phyloP scores from a whole-genome alignment of 2,797 vertebrate species.

The Parauchenoglanis ngamensis region DNA sequence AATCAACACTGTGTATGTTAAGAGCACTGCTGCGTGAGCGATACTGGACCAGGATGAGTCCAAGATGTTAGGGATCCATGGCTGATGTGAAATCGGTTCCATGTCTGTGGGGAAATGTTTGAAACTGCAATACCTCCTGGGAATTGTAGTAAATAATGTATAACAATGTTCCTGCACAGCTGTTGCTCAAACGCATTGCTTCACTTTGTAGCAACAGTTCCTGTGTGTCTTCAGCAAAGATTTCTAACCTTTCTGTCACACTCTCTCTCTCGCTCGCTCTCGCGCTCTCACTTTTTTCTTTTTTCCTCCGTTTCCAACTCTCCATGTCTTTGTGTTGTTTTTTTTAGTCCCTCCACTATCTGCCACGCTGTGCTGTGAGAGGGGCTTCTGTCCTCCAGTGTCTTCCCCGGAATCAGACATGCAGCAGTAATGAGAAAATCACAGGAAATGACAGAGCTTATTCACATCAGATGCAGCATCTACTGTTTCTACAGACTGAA shows the following conservation, averaged over 20 bases:
- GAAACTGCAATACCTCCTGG: not conserved
- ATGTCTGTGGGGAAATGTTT: not conserved
- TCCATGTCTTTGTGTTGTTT: not conserved
- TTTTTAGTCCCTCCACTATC: not conserved
- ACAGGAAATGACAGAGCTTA: conserved; percentile 74
- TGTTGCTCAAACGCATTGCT: not conserved
- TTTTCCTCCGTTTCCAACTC: not conserved
- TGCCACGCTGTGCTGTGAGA: conserved; percentile 48
- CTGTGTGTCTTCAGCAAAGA: not conserved
- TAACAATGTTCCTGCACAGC: not conserved
- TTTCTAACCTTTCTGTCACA: not conserved
- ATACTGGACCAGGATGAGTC: not conserved
- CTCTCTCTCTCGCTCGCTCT: conserved; percentile 18
- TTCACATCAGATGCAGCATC: conserved; percentile 75
- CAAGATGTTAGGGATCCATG: not conserved
- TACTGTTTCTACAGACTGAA: conserved; percentile 53
- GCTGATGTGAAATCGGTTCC: not conserved
- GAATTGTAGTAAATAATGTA: not conserved
- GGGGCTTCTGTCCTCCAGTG: conserved; percentile 69
- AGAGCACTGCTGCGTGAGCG: not conserved
- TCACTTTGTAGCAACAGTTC: not conserved
- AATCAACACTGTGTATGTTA: not conserved
- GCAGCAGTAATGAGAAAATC: conserved; percentile 74
- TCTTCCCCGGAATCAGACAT: conserved; percentile 68
- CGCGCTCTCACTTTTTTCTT: conserved; percentile 18